Base-by-base conservation (phyloP, 2,113 vertebrate genomes). In the Galbula dea region DNA sequence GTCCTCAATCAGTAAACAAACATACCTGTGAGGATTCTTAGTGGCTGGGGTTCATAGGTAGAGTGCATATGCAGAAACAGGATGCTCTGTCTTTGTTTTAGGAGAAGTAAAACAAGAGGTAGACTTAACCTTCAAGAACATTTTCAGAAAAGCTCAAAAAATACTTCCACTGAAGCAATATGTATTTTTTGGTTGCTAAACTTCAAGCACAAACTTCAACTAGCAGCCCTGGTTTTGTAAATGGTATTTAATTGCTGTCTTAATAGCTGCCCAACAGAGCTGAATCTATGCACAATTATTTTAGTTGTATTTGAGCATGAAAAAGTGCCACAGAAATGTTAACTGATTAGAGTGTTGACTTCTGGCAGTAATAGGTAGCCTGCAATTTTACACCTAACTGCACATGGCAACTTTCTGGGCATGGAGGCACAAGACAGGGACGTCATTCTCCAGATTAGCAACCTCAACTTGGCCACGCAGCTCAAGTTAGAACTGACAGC, bases 401-500 rank as follows among this genome's bases (percentile, higher is more conserved):
- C 72, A 94, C 83, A 82, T 69, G 94, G 89, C 63, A 86, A 88
- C 88, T 95, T 96, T 93, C 92, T 95, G 90, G 92, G 85, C 37
- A 81, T 84, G 93, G 85, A 95, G 95, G 91, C 81, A 58, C 79
- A 86, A 95, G 95, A 95, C 94, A 97, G 93, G 95, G 96, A 97
- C 77, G 95, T 97, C 96, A 97, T 97, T 95, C 96, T 97, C 94
- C 96, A 91, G 91, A 95, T 98, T 97, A 97, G 96, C 92, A 95
- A 94, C 95, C 88, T 96, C 93, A 90, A 84, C 95, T 93, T 87
- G 96, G 80, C 96, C 91, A 87, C 9, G 12, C 85, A 94, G 94
- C 95, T 94, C 74, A 78, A 94, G 82, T 95, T 95, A 93, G 83
- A 94, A 92, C 94, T 97, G 96, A 94, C 96, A 98, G 97, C 96